Base-by-base conservation (phyloP, 2,888 invertebrate genomes). In the Eumacrocentrus americanus region DNA sequence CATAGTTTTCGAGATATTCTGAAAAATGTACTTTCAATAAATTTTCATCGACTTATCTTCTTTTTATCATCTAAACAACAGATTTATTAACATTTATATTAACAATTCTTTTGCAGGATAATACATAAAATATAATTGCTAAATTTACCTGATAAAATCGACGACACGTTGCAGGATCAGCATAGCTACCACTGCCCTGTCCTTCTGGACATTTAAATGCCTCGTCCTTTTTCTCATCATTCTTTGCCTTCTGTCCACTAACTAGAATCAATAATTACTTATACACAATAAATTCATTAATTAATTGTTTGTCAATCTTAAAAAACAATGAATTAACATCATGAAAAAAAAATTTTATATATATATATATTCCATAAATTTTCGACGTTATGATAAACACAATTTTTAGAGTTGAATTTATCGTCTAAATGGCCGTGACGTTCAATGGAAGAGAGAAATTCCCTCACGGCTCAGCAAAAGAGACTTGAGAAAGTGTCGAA, bases 101-200 rank as follows among this genome's bases (percentile, higher is more conserved):
- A 2, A 37, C n/a, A 37, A 37, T 37, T 37, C n/a, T 9, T 4
- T 11, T 35, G 2, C n/a, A 35, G 2, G 2, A 7, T 35, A 35
- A n/a, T n/a, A n/a, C n/a, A n/a, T n/a, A n/a, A n/a, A n/a, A n/a
- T n/a, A n/a, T n/a, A n/a, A n/a, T n/a, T n/a, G n/a, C n/a, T n/a
- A n/a, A 34, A 40, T 34, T 53, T 83, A 93, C 94, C 86, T 94
- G 94, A 83, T 93, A 94, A 83, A 94, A 94, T 74, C 92, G 85
- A 72, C 92, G 86, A 79, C 94, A 94, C 29, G 92, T 93, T 47
- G 86, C 90, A 9, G 94, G 94, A 83, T 94, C 94, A 16, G 94
- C 94, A 77, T 89, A 94, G 80, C 94, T 94, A 62, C 93, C 94
- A 81, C 92, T 94, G 63, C 91, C 94, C 70, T 88, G 87, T 47